These are phyloP conservation scores for Chymomyza amoena DNA, from an alignment of 2,888 invertebrate species.

Conservation along the genomic window DNA sequence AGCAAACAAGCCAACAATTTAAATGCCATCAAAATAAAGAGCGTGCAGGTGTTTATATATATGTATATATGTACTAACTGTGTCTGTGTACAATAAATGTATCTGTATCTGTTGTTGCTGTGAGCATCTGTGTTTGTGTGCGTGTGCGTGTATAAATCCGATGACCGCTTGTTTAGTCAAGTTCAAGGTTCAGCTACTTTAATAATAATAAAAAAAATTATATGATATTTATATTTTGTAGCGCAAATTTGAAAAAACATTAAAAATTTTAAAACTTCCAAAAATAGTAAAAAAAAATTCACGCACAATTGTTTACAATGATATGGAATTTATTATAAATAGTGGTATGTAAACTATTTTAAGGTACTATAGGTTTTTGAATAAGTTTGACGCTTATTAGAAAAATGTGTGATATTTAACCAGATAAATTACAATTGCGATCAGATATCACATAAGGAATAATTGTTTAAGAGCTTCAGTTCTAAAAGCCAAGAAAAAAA, in stretches of 20 bases:
- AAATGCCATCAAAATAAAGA: constrained; percentile 44
- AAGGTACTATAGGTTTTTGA: not conserved
- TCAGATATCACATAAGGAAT: too few relatives aligned
- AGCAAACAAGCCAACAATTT: constrained; percentile 41
- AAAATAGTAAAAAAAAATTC: not conserved
- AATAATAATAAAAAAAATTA: not conserved
- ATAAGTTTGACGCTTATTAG: too few relatives aligned
- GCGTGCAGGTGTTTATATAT: not conserved
- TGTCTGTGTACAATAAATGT: not conserved
- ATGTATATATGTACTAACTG: not conserved
- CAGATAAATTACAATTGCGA: too few relatives aligned
- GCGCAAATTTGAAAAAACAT: not conserved
- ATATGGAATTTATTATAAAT: constrained; percentile 2
- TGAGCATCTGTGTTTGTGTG: not conserved
- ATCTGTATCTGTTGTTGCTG: not conserved
- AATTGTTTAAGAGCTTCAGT: too few relatives aligned
- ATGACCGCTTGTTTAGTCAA: not conserved
- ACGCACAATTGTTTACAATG: not conserved
- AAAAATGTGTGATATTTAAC: too few relatives aligned
- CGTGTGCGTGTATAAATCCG: not conserved
- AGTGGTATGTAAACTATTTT: not conserved
- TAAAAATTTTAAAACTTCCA: not conserved
- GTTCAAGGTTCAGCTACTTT: not conserved
- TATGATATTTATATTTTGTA: not conserved
- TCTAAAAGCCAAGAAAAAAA: too few relatives aligned